Conservation (phyloP, 2,113 vertebrate genomes). For the Macquaria australasica region DNA sequence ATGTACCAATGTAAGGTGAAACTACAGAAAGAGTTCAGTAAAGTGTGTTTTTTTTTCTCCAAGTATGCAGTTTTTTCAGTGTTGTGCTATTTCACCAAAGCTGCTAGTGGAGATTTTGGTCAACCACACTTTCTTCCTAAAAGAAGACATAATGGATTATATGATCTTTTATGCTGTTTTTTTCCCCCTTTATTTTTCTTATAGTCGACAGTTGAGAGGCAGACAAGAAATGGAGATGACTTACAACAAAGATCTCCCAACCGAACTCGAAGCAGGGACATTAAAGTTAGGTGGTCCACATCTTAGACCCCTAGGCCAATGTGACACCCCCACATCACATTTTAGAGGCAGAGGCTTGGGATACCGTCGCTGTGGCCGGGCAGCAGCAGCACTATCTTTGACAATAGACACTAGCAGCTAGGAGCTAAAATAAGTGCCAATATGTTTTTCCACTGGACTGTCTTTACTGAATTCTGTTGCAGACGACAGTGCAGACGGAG, state of each 20-base stretch:
- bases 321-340: not conserved
- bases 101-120: not conserved
- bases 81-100: not conserved
- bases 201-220: not conserved
- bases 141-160: not conserved
- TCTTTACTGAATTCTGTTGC: constrained; percentile 8
- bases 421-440: not conserved
- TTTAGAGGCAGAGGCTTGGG: not conserved
- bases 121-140: not conserved
- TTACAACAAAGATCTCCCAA: not conserved
- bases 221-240: no score
- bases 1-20: not conserved
- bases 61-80: not conserved
- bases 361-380: not conserved
- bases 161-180: not conserved
- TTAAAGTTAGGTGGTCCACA: not conserved
- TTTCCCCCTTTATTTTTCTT: not conserved
- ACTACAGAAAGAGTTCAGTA: not conserved
- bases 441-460: constrained; percentile 11
- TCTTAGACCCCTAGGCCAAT: not conserved
- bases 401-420: not conserved
- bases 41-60: not conserved
- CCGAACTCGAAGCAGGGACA: not conserved
- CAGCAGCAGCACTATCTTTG: not conserved
- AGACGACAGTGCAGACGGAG: constrained; percentile 11